Evolutionary conservation across 2,797 vertebrate genomes (phyloP), one percentile per base, ranked within the genome.

Genomic region (Pelochelys cantorii): DNA sequence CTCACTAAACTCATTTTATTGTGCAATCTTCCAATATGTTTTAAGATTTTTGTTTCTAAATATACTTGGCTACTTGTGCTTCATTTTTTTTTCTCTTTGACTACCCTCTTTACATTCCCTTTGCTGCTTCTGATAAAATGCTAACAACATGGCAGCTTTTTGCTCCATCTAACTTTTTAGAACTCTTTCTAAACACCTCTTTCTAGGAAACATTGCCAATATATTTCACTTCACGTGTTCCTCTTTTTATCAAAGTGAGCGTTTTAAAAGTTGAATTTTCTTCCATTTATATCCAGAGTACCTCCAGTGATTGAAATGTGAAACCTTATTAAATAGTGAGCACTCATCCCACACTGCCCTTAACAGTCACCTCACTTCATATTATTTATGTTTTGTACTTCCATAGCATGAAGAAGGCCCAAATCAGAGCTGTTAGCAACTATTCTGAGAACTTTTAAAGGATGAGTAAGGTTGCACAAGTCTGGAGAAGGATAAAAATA

Each of bases 71-170:
- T n/a, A 0, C 90, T 93, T 88, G 89, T 62, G 81, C 59, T 93
- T 83, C 14, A 57, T 55, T 55, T 84, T 80, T 93, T 91, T 92
- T 84, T 79, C 54, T 90, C 48, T 86, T 90, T 94, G 71, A 83
- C 87, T 86, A 56, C 20, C 5, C 7, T 92, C 86, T 91, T 95
- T 94, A 80, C 85, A 89, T 90, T 87, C 83, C 82, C 52, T 95
- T 79, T 54, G 37, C 93, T 92, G 1, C 79, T 88, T 89, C 92
- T 94, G 95, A 80, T 94, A 92, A 96, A 96, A 89, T 92, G 94
- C 87, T 89, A 89, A 81, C 74, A 57, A 57, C 71, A 18, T 86
- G 85, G 56, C 54, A 83, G 78, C 59, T 74, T 53, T 93, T 90
- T 92, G 74, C 18, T 87, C 62, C 18, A 3, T 56, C 37, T 10